Percentiles rank a stretch among this genome's conserved stretches.
Conservation (phyloP, 37 sponge, comb jelly and placozoan species). For the Agelas oroides region DNA sequence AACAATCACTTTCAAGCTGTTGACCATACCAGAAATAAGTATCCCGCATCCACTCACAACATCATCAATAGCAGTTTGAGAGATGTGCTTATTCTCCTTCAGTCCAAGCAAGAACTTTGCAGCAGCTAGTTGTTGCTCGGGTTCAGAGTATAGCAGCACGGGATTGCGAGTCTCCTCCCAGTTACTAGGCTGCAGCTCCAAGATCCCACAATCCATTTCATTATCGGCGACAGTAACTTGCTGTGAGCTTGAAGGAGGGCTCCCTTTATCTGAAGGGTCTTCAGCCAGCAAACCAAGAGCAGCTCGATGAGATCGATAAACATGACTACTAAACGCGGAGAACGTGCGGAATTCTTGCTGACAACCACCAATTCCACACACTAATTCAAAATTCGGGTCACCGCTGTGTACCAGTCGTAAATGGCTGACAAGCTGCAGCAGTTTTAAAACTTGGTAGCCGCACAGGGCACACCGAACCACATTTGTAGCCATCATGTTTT, state of each 20-base stretch:
- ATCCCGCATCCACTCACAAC: neutral
- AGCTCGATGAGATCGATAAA: constrained; percentile 22
- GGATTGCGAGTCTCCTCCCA: no score
- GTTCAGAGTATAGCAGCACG: no score
- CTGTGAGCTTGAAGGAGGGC: no score
- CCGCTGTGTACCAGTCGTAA: constrained; percentile 32
- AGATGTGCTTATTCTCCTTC: neutral
- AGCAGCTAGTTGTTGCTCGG: neutral
- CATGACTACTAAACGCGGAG: constrained; percentile 40
- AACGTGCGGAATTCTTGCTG: constrained; percentile 28
- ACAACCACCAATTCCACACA: constrained; percentile 25
- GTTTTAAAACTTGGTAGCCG: no score
- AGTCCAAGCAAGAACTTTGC: constrained; percentile 24
- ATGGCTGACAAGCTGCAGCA: no score
- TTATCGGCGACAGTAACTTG: no score
- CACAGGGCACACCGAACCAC: no score
- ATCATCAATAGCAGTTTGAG: constrained; percentile 27
- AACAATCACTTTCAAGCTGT: no score
- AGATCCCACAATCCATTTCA: no score
- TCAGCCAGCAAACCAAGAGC: constrained; percentile 20
- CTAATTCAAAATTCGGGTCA: constrained; percentile 16
- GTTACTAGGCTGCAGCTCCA: no score
- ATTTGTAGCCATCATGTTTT: no score
- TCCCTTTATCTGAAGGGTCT: neutral
- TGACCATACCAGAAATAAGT: no score